Evolutionary conservation across 1,140 invertebrate species (phyloP), one percentile per base, ranked within the genome.

Genomic region (Linepithema humile): DNA sequence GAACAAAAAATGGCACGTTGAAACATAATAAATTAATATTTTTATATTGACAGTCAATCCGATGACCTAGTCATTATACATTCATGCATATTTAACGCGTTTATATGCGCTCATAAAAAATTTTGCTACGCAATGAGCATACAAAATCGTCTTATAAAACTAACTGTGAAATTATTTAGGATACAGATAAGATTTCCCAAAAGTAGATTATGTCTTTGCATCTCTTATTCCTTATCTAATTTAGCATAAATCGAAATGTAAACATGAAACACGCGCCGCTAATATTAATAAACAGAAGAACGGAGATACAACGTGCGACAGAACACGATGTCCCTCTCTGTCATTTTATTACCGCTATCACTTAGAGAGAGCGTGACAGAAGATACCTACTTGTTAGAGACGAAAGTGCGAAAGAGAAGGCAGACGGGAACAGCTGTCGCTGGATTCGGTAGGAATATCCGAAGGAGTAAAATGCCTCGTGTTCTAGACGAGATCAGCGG

Each of bases 401-500:
- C 12, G 60, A 53, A 59, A 55, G 60, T 78, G 75, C 45, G 38
- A 23, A 53, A 64, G 32, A 60, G 29, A 73, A 57, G 32, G n/a
- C n/a, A n/a, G n/a, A n/a, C 45, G 17, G 45, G 23, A 15, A 48
- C 9, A 60, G 12, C 38, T 20, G 15, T 59, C 55, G 72, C 10
- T 43, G 59, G 45, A 83, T 83, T 72, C 40, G 55, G 7, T 82
- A 69, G 45, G 74, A 87, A 88, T 85, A 85, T 77, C 57, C 59
- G 70, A 20, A 50, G 75, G 72, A 88, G 65, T 59, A 12, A 73
- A 77, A 65, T 29, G 57, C 72, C 82, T 65, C 23, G 67, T 59
- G n/a, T 60, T 3, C 69, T 77, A 55, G 45, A 74, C 57, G 86
- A 87, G 85, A 86, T 74, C 53, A 80, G 88, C 83, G 89, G 82